phyloP scores from a whole-genome alignment of 2,797 vertebrate genomes.

The Orestias chungarensis region DNA sequence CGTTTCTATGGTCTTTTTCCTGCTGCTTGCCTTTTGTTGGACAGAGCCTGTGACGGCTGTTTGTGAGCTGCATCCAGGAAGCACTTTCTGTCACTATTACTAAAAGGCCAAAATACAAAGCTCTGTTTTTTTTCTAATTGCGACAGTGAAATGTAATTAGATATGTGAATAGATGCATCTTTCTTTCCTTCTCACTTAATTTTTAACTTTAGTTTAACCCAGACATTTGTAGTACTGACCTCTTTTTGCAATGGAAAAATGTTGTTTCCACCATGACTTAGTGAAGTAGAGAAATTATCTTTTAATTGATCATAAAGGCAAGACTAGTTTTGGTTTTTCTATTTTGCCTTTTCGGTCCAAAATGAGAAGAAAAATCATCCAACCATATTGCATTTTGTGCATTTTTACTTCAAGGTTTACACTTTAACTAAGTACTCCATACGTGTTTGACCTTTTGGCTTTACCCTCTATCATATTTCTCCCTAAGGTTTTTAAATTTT shows the following conservation, averaged over 20 bases:
- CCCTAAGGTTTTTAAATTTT: not conserved
- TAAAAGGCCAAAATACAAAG: constrained; percentile 20
- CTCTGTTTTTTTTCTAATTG: constrained; percentile 2
- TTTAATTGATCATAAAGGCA: not conserved
- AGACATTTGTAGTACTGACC: no score
- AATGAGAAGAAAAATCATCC: not conserved
- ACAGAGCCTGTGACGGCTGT: constrained; percentile 42
- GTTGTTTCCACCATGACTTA: not conserved
- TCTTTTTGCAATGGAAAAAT: not conserved
- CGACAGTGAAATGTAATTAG: not conserved
- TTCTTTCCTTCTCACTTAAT: not conserved
- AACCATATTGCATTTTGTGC: not conserved
- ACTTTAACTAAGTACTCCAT: not conserved
- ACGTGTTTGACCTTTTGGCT: not conserved
- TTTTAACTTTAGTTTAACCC: not conserved
- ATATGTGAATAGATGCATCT: not conserved
- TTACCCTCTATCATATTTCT: not conserved
- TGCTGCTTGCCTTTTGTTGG: constrained; percentile 61
- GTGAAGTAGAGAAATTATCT: not conserved
- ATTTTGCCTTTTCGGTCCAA: not conserved
- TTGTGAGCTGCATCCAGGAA: constrained; percentile 18
- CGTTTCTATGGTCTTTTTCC: constrained; percentile 73
- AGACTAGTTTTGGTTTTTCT: not conserved
- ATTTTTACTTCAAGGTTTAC: not conserved
- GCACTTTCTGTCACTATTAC: not conserved